Evolutionary conservation across 2,888 invertebrate species (phyloP).

Genomic region (Coelopa pilipes): DNA sequence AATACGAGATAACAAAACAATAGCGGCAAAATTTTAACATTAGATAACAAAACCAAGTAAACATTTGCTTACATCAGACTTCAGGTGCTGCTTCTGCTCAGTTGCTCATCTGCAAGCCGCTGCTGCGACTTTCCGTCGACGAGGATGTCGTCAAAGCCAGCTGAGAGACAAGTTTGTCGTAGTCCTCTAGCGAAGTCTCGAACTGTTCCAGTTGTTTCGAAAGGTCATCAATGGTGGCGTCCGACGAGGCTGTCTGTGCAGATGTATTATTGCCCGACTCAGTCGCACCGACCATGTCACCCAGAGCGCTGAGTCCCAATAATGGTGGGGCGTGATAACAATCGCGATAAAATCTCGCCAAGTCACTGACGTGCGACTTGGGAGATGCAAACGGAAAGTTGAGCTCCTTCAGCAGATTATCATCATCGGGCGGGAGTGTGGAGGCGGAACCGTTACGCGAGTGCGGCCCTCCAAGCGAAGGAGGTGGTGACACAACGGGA

Average conservation of each 20-base stretch:
- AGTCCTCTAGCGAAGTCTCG: slow-evolving; percentile 66
- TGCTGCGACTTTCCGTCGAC: slow-evolving; percentile 61
- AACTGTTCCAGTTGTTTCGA: slow-evolving; percentile 66
- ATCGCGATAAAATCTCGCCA: slow-evolving; percentile 67
- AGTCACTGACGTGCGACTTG: slow-evolving; percentile 65
- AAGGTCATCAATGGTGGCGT: slow-evolving; percentile 59
- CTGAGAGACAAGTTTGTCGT: slow-evolving; percentile 66
- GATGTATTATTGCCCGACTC: slow-evolving; percentile 39
- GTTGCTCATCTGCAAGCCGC: slow-evolving; percentile 61
- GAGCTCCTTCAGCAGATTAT: slow-evolving; percentile 65
- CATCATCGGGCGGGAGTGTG: slow-evolving; percentile 58
- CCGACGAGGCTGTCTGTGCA: slow-evolving; percentile 43
- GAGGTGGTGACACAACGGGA: slow-evolving; percentile 47
- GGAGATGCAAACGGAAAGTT: slow-evolving; percentile 67
- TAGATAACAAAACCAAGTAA: slow-evolving; percentile 30
- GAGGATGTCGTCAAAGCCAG: slow-evolving; percentile 59
- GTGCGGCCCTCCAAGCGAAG: slow-evolving; percentile 25
- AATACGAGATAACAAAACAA: slow-evolving; percentile 18
- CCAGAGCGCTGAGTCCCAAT: slow-evolving; percentile 52
- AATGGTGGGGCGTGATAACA: slow-evolving; percentile 66
- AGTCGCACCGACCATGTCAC: neutral
- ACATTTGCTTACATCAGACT: slow-evolving; percentile 30
- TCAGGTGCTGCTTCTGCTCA: slow-evolving; percentile 39
- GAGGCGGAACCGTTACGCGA: slow-evolving; percentile 43
- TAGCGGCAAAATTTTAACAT: slow-evolving; percentile 5